Conservation (phyloP, 2,797 vertebrate species). For the Diplodus sargus region DNA sequence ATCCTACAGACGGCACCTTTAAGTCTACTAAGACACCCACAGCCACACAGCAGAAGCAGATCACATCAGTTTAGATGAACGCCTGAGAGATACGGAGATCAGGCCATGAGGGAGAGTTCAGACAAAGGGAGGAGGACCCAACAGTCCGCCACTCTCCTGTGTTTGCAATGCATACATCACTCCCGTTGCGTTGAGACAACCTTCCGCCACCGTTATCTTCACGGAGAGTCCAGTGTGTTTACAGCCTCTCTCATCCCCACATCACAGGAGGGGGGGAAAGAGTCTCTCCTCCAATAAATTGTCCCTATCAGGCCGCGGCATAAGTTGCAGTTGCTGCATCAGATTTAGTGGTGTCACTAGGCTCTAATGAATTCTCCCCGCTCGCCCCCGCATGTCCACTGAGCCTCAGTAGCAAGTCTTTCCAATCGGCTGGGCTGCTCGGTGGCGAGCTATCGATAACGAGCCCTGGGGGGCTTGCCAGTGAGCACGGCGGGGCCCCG, state of each 20-base stretch:
- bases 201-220: slow-evolving; percentile 71
- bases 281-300: slow-evolving; percentile 67
- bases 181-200: slow-evolving; percentile 63
- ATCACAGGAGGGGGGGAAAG: slow-evolving; percentile 57
- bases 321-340: slow-evolving; percentile 66
- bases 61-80: slow-evolving; percentile 58
- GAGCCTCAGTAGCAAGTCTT: slow-evolving; percentile 46
- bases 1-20: not conserved
- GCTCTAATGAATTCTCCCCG: slow-evolving; percentile 72
- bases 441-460: slow-evolving; percentile 72
- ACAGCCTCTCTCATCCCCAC: slow-evolving; percentile 62
- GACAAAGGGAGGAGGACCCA: not conserved
- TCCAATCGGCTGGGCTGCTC: slow-evolving; percentile 60
- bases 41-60: slow-evolving; percentile 34
- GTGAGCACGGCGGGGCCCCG: slow-evolving; percentile 26
- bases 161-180: slow-evolving; percentile 67
- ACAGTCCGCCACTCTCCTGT: slow-evolving; percentile 27
- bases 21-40: slow-evolving; percentile 28
- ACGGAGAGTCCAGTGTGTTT: slow-evolving; percentile 66
- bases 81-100: slow-evolving; percentile 14
- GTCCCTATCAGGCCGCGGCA: slow-evolving; percentile 61
- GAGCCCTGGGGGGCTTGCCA: slow-evolving; percentile 67
- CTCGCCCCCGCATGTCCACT: slow-evolving; percentile 47
- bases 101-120: slow-evolving; percentile 22
- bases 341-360: slow-evolving; percentile 67